These are phyloP conservation scores for Pseudomyrmex flavicornis DNA, from an alignment of 1,140 invertebrate genomes.

Conservation along the genomic window DNA sequence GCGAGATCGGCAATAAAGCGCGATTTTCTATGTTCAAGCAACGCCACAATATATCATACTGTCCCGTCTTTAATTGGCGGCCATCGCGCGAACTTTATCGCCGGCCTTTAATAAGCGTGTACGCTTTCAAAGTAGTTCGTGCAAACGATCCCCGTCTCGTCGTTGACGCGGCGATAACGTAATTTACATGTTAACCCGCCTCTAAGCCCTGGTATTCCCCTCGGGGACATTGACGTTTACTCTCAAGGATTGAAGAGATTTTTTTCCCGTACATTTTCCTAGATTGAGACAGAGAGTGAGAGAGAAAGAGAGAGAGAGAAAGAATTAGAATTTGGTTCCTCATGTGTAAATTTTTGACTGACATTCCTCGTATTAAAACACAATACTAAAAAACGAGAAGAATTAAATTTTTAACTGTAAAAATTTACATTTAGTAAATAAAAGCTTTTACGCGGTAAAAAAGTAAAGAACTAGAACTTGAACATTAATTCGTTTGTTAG, in stretches of 20 bases:
- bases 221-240: slow-evolving; percentile 24
- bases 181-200: slow-evolving; percentile 60
- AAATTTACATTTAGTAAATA: slow-evolving; percentile 2
- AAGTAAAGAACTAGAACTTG: no score
- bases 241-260: not conserved
- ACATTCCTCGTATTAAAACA: not conserved
- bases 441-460: no score
- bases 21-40: slow-evolving; percentile 40
- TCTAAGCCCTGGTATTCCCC: not conserved
- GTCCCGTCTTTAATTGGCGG: slow-evolving; percentile 40
- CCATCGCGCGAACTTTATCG: slow-evolving; percentile 47
- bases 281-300: not conserved
- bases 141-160: slow-evolving; percentile 16
- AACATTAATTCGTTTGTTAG: no score
- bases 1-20: slow-evolving; percentile 31
- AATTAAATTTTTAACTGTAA: slow-evolving; percentile 26
- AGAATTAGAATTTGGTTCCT: slow-evolving; percentile 14
- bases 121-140: slow-evolving; percentile 24
- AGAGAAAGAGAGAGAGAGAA: not conserved
- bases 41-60: not conserved
- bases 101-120: slow-evolving; percentile 55
- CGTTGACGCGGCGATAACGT: slow-evolving; percentile 45
- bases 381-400: no score
- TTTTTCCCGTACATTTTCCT: not conserved
- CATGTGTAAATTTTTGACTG: not conserved